A percentile compares a stretch with the other conserved stretches of the same genome.
Evolutionary conservation across 2,888 invertebrate genomes (phyloP).

Genomic region (Myopa testacea): DNA sequence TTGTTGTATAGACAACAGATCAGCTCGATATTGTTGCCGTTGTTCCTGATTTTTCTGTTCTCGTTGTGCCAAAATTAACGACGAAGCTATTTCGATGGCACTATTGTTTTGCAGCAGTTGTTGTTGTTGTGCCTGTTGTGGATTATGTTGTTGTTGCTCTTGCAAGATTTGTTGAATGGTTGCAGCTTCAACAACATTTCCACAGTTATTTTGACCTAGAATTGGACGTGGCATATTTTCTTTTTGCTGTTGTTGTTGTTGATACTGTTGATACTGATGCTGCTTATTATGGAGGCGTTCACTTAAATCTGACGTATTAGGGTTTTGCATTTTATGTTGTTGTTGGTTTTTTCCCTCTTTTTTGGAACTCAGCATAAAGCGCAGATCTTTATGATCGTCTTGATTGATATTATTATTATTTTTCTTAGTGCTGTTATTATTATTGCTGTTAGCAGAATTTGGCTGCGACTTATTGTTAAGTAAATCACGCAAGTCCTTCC

Average conservation of each 20-base stretch:
- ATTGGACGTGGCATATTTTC: slow-evolving; percentile 48
- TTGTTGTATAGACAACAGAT: slow-evolving; percentile 40
- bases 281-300: slow-evolving; percentile 43
- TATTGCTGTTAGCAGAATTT: slow-evolving; percentile 7
- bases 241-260: slow-evolving; percentile 41
- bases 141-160: slow-evolving; percentile 28
- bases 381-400: slow-evolving; percentile 43
- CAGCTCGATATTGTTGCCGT: slow-evolving; percentile 44
- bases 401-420: slow-evolving; percentile 9
- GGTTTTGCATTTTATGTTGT: slow-evolving; percentile 25
- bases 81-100: slow-evolving; percentile 49
- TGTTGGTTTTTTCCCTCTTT: slow-evolving; percentile 15
- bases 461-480: slow-evolving; percentile 44
- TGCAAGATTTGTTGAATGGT: slow-evolving; percentile 14
- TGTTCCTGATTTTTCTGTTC: slow-evolving; percentile 48
- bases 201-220: slow-evolving; percentile 59
- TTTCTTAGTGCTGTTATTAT: slow-evolving; percentile 1
- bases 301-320: slow-evolving; percentile 40
- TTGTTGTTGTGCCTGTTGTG: slow-evolving; percentile 29
- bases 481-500: slow-evolving; percentile 49
- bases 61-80: slow-evolving; percentile 47
- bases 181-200: slow-evolving; percentile 10
- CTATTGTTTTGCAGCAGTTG: slow-evolving; percentile 48
- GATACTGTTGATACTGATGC: slow-evolving; percentile 39
- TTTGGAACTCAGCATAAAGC: slow-evolving; percentile 48